Evolutionary conservation across 1,140 invertebrate species (phyloP), one percentile per base, ranked within the genome.

Genomic region (Drosophila punjabiensis): DNA sequence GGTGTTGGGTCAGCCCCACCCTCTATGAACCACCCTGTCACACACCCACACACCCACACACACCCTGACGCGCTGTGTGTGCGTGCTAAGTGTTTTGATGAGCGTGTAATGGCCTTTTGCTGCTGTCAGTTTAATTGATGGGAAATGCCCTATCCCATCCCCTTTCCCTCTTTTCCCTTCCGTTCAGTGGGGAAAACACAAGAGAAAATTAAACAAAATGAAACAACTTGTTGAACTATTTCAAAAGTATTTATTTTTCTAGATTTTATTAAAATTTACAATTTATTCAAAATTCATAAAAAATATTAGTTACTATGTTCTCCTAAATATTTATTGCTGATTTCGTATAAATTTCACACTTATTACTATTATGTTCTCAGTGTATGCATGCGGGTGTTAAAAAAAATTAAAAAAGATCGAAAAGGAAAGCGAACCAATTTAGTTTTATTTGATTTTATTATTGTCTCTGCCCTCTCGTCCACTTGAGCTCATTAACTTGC

Each of bases 401-500:
- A 35, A 39, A 18, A 18, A 64, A 61, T 39, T 58, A 43, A 60
- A 45, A 60, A 18, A 32, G 5, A 13, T 35, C 35, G 13, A 58
- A 20, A 66, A 18, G 39, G 56, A 59, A 59, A 28, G 64, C 28
- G 37, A 61, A 48, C 53, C 78, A 71, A 79, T 79, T 79, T 79
- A 79, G 59, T 71, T 79, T 71, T 43, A 79, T 79, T 79, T 79
- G 76, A 79, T 79, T 79, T 79, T 79, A 70, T 78, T 78, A 69
- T 62, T 78, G 76, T 78, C 76, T 78, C 56, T 69, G 24, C 37
- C 16, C 18, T 30, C 60, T 32, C 68, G 48, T 50, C 68, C 68
- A 85, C 82, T 85, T 85, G 74, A 85, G 82, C 82, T 85, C 82
- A 85, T 85, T 84, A 84, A 81, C 73, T 82, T 63, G 65, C 82